Base-by-base conservation (phyloP, 2,113 vertebrate species). In the Xiphorhynchus elegans region DNA sequence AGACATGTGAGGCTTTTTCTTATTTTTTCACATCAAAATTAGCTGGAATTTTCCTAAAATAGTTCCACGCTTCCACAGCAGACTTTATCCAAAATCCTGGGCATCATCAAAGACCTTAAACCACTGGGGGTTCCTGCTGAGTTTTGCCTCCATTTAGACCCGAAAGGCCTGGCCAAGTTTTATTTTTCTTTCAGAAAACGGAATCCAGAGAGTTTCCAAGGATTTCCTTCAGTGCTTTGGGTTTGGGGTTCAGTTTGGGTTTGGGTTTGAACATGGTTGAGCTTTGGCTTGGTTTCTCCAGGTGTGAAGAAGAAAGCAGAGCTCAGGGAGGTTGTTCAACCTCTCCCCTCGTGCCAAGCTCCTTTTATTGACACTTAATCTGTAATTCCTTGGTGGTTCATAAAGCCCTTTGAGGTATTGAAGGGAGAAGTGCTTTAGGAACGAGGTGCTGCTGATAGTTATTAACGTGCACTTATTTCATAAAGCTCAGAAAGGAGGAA, bases 11-110 rank as follows among this genome's bases (percentile, higher is more conserved):
- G 50, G 33, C 4, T 86, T 79, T 93, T 74, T 59, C 74, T 87
- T 93, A 66, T 84, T 80, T 42, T 92, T 86, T 87, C 64, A 52
- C 55, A 74, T 91, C 64, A 85, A 84, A 96, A 96, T 93, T 81
- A 95, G 59, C 60, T 92, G 50, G 46, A 90, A 44, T 95, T 86
- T 80, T 53, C 44, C 60, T 64, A 46, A 87, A 68, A 82, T 70
- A 17, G 13, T 10, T 47, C 49, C 17, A 25, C n/a, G 56, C 17
- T 75, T 55, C 39, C 10, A 69, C 35, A 55, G 6, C 10, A 66
- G 58, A 26, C 19, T 78, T 87, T 78, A 50, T 37, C 63, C 62
- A 59, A 52, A 84, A 12, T 56, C 42, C 15, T 50, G 37, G 33
- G 6, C 24, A 79, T 40, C 29, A 20, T 21, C 31, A 44, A 47